Base-by-base conservation (phyloP, 2,888 invertebrate genomes). In the Oscheius sp. region DNA sequence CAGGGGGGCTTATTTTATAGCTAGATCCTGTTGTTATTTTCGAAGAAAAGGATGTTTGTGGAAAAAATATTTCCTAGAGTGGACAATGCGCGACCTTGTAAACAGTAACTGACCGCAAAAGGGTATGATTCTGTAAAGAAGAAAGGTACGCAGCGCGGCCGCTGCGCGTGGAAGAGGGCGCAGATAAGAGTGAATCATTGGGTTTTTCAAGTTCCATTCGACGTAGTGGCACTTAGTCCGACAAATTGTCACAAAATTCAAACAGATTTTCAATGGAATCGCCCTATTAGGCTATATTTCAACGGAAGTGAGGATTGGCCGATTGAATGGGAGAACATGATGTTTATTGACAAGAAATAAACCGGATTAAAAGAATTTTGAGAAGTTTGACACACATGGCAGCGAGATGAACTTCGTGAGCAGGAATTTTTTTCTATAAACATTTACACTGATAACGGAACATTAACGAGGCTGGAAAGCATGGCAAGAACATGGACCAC, bases 401-500 rank as follows among this genome's bases (percentile, higher is more conserved):
- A 61, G 45, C 45, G 29, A 37, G 31, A 45, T 23, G 45, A 42
- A 27, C 20, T 45, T 45, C n/a, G 27, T 61, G 61, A 61, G 45
- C 55, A 37, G 15, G 31, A 8, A 12, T n/a, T n/a, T 20, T 27
- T 45, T 61, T 61, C 45, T 45, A 34, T 20, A 61, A 12, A 37
- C 42, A 42, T 58, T 33, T 17, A 55, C 34, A 55, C 6, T 2
- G 25, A 58, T 25, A 25, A 39, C 6, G 25, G 20, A 27, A 42
- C 23, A 61, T 20, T 29, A 29, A 50, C 50, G 15, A 17, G 15
- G 15, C n/a, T 42, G 61, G 45, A 61, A 45, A 37, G 29, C 39
- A 57, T 61, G 61, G 61, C 61, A 61, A 45, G 42, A 45, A 61
- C 45, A 61, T 42, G 61, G 45, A 45, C n/a, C 42, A 25, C 23